These are phyloP conservation scores for Carassius carassius DNA, from an alignment of 2,113 vertebrate genomes.

Conservation along the genomic window DNA sequence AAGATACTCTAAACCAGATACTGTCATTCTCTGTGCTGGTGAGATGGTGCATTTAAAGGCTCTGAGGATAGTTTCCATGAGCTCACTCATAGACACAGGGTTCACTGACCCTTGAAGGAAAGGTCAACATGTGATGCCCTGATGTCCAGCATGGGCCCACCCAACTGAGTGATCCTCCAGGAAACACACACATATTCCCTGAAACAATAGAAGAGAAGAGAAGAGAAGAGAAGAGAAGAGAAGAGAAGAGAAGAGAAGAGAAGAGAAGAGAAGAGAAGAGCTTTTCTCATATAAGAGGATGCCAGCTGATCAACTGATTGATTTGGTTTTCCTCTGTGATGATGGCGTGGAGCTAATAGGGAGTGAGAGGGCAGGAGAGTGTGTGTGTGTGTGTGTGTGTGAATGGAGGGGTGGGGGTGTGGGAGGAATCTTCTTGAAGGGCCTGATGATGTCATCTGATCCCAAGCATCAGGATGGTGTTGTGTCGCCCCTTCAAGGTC, in stretches of 20 bases:
- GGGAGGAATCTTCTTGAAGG: constrained; percentile 63
- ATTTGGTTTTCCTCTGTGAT: constrained; percentile 6
- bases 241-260: constrained; percentile 59
- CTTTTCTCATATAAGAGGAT: neutral
- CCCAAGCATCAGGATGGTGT: constrained; percentile 60
- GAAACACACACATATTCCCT: constrained; percentile 54
- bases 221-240: constrained; percentile 58
- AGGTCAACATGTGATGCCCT: constrained; percentile 67
- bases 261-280: constrained; percentile 16
- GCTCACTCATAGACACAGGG: constrained; percentile 71
- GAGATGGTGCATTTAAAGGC: neutral
- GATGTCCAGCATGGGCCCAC: constrained; percentile 65
- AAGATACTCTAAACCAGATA: neutral
- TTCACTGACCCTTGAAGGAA: constrained; percentile 74
- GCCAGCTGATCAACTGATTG: neutral
- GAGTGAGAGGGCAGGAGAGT: constrained; percentile 43
- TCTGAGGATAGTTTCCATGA: constrained; percentile 66
- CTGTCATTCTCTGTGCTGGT: constrained; percentile 1
- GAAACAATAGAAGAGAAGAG: constrained; percentile 52
- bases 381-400: constrained; percentile 46
- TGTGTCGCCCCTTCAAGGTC: constrained; percentile 66
- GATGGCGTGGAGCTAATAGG: constrained; percentile 34
- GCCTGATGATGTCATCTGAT: constrained; percentile 73
- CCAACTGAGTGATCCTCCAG: constrained; percentile 54
- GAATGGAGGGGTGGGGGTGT: constrained; percentile 54